phyloP scores from a whole-genome alignment of 2,797 vertebrate species.

The Siniperca scherzeri region DNA sequence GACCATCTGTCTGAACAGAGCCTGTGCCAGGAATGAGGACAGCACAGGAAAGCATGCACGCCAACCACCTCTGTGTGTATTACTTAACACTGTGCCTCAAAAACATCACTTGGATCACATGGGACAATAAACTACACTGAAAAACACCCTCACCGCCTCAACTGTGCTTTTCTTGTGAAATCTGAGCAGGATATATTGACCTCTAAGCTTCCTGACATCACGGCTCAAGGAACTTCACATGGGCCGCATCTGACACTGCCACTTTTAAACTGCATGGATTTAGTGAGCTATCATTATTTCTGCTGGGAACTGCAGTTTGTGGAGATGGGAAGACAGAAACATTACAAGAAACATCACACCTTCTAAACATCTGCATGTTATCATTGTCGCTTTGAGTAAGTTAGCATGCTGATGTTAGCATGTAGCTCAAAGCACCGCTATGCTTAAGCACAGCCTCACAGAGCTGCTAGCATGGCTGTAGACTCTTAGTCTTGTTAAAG shows the following conservation, averaged over 20 bases:
- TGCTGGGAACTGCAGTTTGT: constrained; percentile 26
- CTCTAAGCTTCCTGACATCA: constrained; percentile 30
- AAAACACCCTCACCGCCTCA: neutral
- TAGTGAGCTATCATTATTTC: constrained; percentile 30
- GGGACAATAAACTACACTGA: neutral
- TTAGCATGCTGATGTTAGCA: neutral
- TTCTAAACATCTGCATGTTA: neutral
- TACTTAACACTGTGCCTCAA: constrained; percentile 30
- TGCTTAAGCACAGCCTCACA: too few relatives aligned
- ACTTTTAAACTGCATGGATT: constrained; percentile 29
- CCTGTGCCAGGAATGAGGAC: constrained; percentile 69
- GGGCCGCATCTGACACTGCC: constrained; percentile 29
- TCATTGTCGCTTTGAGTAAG: neutral
- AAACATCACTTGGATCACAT: constrained; percentile 20
- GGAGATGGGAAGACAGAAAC: constrained; percentile 12
- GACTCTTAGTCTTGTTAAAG: neutral
- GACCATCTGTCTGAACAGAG: constrained; percentile 80
- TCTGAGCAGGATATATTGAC: constrained; percentile 25
- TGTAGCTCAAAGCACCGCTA: too few relatives aligned
- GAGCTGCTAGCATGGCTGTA: neutral
- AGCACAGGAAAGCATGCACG: constrained; percentile 42
- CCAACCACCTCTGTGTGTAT: constrained; percentile 25
- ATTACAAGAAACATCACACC: neutral
- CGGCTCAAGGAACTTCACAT: constrained; percentile 36
- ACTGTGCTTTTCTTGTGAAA: constrained; percentile 25